These are phyloP conservation scores for Melanotaenia parkinsoni DNA, from an alignment of 2,797 vertebrate species.

Conservation along the genomic window DNA sequence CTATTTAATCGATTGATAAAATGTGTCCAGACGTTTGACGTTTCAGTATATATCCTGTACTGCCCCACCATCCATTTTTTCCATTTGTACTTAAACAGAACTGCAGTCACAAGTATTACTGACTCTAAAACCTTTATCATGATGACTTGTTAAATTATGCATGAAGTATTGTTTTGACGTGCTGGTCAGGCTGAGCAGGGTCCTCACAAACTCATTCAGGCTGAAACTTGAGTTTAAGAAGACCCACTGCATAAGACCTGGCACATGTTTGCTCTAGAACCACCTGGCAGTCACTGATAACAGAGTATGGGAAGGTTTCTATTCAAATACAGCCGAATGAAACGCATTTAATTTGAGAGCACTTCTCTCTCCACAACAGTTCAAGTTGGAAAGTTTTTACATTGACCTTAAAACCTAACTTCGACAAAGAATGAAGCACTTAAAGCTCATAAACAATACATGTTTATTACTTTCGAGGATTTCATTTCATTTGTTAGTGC, in stretches of 20 bases:
- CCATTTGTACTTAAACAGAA: not conserved
- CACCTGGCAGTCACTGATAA: conserved; percentile 74
- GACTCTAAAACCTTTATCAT: conserved; percentile 40
- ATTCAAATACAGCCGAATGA: conserved; percentile 62
- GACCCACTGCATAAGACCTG: conserved; percentile 63
- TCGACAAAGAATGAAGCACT: conserved; percentile 9
- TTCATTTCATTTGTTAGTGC: not conserved
- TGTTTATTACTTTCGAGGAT: conserved; percentile 36
- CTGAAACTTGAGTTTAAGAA: conserved; percentile 60
- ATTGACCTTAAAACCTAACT: conserved; percentile 49
- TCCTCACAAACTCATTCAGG: conserved; percentile 52
- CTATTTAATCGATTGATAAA: not conserved
- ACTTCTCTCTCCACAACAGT: conserved; percentile 29
- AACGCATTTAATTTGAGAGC: conserved; percentile 62
- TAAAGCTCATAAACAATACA: conserved; percentile 27
- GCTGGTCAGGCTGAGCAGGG: conserved; percentile 48
- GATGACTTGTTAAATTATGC: conserved; percentile 49
- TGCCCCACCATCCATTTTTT: conserved; percentile 2
- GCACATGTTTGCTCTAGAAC: conserved; percentile 59
- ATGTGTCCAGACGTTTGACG: too few species aligned
- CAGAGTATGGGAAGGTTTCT: conserved; percentile 50
- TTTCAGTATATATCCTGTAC: not conserved
- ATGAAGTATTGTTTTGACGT: conserved; percentile 45
- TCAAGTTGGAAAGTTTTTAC: conserved; percentile 31
- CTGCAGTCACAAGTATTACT: conserved; percentile 20